phyloP scores from a whole-genome alignment of 2,113 vertebrate species.

The Siniperca knerii region DNA sequence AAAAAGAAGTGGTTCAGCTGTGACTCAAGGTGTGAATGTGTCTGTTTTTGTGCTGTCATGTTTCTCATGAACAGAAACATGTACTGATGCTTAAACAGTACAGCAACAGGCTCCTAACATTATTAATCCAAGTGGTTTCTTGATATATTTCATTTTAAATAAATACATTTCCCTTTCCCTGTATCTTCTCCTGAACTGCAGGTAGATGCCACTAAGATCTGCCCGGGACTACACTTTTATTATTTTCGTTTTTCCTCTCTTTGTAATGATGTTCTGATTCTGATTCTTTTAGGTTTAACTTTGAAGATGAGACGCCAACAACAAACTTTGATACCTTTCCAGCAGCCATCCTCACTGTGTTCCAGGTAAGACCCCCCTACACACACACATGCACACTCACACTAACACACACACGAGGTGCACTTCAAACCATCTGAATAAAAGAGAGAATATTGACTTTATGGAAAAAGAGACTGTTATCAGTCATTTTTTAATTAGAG shows the following conservation, averaged over 20 bases:
- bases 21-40: constrained; percentile 5
- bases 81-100: neutral
- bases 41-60: constrained; percentile 25
- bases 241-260: neutral
- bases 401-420: neutral
- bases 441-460: constrained; percentile 29
- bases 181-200: constrained; percentile 23
- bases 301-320: constrained; percentile 93
- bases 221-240: neutral
- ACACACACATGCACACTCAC: neutral
- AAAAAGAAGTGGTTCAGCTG: constrained; percentile 6
- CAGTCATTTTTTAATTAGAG: constrained; percentile 61
- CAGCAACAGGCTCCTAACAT: neutral
- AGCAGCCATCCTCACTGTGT: constrained; percentile 96
- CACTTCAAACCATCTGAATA: neutral
- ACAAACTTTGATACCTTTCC: constrained; percentile 98
- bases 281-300: constrained; percentile 91
- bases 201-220: constrained; percentile 13
- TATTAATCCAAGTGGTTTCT: constrained; percentile 9
- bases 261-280: constrained; percentile 5
- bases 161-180: neutral
- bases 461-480: constrained; percentile 39
- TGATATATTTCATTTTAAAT: neutral
- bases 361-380: constrained; percentile 87
- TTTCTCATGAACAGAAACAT: constrained; percentile 47